Conservation (phyloP, 2,888 invertebrate species). For the Barypeithes pellucidus region DNA sequence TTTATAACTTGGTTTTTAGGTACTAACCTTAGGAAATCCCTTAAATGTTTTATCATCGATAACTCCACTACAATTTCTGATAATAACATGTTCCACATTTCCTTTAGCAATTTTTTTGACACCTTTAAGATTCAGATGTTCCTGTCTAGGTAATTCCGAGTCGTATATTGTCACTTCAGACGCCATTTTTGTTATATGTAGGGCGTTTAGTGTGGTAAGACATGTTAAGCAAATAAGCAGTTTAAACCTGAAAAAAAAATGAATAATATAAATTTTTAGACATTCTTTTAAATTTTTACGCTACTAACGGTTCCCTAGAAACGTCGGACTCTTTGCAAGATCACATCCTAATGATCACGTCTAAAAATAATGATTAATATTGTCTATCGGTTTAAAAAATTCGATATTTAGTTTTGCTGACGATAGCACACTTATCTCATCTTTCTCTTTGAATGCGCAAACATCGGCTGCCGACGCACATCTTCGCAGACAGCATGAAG, state of each 20-base stretch:
- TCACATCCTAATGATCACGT: no score
- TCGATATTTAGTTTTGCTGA: no score
- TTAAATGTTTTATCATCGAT: constrained; percentile 40
- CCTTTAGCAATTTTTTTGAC: constrained; percentile 32
- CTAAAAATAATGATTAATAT: no score
- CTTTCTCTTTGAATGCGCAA: no score
- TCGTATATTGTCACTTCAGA: constrained; percentile 24
- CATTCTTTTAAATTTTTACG: neutral
- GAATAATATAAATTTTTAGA: neutral
- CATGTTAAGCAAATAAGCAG: neutral
- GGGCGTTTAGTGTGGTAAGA: neutral
- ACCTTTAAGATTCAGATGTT: constrained; percentile 22
- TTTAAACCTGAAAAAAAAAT: constrained; percentile 29
- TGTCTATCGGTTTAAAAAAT: no score
- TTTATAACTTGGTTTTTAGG: no score
- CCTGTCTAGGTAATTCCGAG: constrained; percentile 13
- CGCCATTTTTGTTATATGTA: constrained; percentile 31
- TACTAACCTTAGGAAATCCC: constrained; percentile 45
- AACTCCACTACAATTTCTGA: constrained; percentile 40
- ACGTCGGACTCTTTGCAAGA: no score
- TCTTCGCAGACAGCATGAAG: no score
- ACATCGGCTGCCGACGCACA: no score
- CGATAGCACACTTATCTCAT: no score
- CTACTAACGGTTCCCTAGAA: no score
- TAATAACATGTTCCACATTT: constrained; percentile 30